These are phyloP conservation scores for Lethenteron reissneri DNA, from an alignment of 2,113 vertebrate species.

Conservation along the genomic window DNA sequence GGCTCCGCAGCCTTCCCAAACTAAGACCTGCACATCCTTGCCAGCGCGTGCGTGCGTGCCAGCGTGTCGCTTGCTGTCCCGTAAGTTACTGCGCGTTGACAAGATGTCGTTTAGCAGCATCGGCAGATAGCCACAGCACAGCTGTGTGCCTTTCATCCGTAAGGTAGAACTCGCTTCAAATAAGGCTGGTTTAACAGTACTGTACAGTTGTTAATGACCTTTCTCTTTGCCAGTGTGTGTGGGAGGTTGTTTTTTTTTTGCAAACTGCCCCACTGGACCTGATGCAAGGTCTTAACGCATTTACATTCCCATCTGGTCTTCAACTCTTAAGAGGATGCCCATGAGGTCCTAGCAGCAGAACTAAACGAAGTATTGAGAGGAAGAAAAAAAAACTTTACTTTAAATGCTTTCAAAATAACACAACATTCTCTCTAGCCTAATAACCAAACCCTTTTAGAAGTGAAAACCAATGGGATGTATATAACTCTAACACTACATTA, in stretches of 20 bases:
- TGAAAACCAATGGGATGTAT: not conserved
- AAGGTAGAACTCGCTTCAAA: not conserved
- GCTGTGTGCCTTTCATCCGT: conserved; percentile 4
- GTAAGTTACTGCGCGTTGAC: not conserved
- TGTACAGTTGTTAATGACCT: not conserved
- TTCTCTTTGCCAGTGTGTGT: conserved; percentile 6
- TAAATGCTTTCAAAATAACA: not conserved
- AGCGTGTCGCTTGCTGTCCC: not conserved
- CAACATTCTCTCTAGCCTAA: conserved; percentile 1
- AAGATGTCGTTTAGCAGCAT: not conserved
- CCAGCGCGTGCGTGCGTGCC: conserved; percentile 3
- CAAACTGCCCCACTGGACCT: conserved; percentile 3
- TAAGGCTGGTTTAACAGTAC: conserved; percentile 2
- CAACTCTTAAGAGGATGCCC: not conserved
- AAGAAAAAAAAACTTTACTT: not conserved
- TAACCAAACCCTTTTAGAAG: not conserved
- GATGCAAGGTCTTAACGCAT: not conserved
- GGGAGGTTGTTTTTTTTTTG: not conserved
- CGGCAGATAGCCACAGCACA: conserved; percentile 3
- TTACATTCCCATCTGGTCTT: conserved; percentile 5
- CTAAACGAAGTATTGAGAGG: not conserved
- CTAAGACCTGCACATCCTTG: not conserved
- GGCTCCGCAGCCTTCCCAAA: not conserved
- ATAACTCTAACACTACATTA: conserved; percentile 1
- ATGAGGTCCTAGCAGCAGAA: conserved; percentile 4